Evolutionary conservation across 2,888 invertebrate genomes (phyloP), one percentile per base, ranked within the genome.

Genomic region (Rhingia rostrata): DNA sequence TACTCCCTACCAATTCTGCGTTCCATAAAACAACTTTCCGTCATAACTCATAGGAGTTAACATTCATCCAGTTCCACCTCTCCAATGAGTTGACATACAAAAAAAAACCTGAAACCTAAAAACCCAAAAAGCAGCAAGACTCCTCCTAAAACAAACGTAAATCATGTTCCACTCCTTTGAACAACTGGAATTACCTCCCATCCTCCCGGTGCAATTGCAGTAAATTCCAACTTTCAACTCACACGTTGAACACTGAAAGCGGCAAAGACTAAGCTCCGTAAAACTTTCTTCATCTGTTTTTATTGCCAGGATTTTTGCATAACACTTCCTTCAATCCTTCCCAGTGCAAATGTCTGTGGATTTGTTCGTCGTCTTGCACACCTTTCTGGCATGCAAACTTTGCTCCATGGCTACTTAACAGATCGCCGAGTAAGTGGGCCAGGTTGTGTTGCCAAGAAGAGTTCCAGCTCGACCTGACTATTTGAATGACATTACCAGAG

Each of bases 171-270:
- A 35, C 66, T 54, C 14, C 10, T 67, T 12, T 41, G 33, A 67
- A 43, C n/a, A 22, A 30, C 64, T 32, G 9, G 41, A 33, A 32
- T 37, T 47, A 12, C 22, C 64, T 12, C 22, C 2, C 64, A 12
- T 64, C 32, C 49, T 51, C 4, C 22, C 12, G n/a, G 4, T 67
- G 45, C 66, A 54, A 43, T 14, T 53, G 54, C 43, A 53, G 66
- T 66, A 54, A 66, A 66, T 66, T 66, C 54, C 54, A 54, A 56
- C 67, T 56, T 56, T 47, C 54, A 56, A 37, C 67, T 45, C 56
- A 2, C 22, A 54, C 64, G 64, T 51, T 30, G 49, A 51, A 47
- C 22, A 47, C 6, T 9, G 7, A 14, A n/a, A 30, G 9, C 4
- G 45, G 12, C 14, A 14, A 33, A 63, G 45, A 43, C 30, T 14